phyloP scores from a whole-genome alignment of 2,888 invertebrate species.

The Tolmerus cingulatus region DNA sequence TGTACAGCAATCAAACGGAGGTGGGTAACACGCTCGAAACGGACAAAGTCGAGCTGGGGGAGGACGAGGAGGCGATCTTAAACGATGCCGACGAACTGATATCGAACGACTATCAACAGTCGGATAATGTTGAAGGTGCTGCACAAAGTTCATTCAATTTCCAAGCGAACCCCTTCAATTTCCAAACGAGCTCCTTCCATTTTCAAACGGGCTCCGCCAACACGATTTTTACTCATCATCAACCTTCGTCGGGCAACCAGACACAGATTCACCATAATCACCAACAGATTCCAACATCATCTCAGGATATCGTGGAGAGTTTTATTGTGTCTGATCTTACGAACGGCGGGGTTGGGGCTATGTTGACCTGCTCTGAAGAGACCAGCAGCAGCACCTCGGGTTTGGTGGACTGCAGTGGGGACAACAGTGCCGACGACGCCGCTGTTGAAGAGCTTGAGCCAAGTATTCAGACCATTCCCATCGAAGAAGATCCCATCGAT shows the following conservation, averaged over 20 bases:
- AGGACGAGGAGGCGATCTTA: slow-evolving; percentile 39
- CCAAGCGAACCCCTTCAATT: slow-evolving; percentile 45
- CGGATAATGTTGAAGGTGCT: not conserved
- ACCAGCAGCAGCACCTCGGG: slow-evolving; percentile 57
- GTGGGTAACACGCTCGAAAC: slow-evolving; percentile 5
- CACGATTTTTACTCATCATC: not conserved
- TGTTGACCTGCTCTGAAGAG: slow-evolving; percentile 51
- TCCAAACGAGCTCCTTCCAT: slow-evolving; percentile 36
- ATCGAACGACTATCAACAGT: slow-evolving; percentile 39
- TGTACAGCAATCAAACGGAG: slow-evolving; percentile 38
- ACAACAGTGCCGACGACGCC: slow-evolving; percentile 48
- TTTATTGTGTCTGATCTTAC: slow-evolving; percentile 50
- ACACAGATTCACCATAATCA: not conserved
- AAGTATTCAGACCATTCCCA: slow-evolving; percentile 59
- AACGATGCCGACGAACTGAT: slow-evolving; percentile 42
- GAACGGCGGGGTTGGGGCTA: slow-evolving; percentile 53
- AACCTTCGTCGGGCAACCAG: not conserved
- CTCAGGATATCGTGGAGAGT: slow-evolving; percentile 45
- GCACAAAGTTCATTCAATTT: slow-evolving; percentile 47
- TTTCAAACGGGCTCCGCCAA: slow-evolving; percentile 28
- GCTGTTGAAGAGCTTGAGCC: slow-evolving; percentile 53
- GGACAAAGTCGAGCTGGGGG: not conserved
- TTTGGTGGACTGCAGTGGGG: slow-evolving; percentile 56
- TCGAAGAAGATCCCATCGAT: slow-evolving; percentile 68
- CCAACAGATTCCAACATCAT: slow-evolving; percentile 30